Evolutionary conservation across 2,113 vertebrate species (phyloP).

Genomic region (Cyprinodon tularosa): DNA sequence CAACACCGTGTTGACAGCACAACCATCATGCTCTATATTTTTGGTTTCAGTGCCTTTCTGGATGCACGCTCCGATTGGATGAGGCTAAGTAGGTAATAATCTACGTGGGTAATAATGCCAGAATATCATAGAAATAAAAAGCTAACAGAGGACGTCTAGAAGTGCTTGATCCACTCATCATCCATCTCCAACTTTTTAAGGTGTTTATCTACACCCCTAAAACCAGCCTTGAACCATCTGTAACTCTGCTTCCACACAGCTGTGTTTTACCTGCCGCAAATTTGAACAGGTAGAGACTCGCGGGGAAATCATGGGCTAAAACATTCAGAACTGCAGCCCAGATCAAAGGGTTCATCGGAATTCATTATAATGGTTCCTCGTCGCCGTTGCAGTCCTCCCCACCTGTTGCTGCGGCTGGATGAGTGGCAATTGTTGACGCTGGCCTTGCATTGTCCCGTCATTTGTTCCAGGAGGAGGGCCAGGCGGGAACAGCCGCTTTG

Average conservation of each 20-base stretch:
- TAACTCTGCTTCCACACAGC: conserved; percentile 8
- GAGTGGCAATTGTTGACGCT: conserved; percentile 77
- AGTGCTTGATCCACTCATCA: conserved; percentile 18
- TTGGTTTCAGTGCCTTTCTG: conserved; percentile 35
- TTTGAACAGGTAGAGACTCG: conserved; percentile 21
- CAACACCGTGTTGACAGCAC: conserved; percentile 24
- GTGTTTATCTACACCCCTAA: conserved; percentile 3
- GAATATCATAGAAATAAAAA: conserved; percentile 20
- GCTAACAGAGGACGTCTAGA: conserved; percentile 11
- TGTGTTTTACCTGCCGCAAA: neutral
- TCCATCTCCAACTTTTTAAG: conserved; percentile 6
- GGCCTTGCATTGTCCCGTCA: conserved; percentile 79
- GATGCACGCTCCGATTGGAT: neutral
- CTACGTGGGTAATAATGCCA: neutral
- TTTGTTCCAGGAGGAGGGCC: conserved; percentile 90
- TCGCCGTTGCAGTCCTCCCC: conserved; percentile 32
- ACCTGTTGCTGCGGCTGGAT: conserved; percentile 81
- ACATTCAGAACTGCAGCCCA: conserved; percentile 60
- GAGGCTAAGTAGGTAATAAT: conserved; percentile 3
- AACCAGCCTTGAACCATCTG: conserved; percentile 8
- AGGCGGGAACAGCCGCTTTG: conserved; percentile 88
- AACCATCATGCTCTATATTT: conserved; percentile 16
- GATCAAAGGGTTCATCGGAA: conserved; percentile 22
- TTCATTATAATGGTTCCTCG: conserved; percentile 37
- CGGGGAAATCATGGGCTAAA: conserved; percentile 14